Percentiles rank a stretch among this genome's conserved stretches.
These are phyloP conservation scores for Drosophila neonasuta DNA, from an alignment of 2,888 invertebrate genomes.

Conservation along the genomic window DNA sequence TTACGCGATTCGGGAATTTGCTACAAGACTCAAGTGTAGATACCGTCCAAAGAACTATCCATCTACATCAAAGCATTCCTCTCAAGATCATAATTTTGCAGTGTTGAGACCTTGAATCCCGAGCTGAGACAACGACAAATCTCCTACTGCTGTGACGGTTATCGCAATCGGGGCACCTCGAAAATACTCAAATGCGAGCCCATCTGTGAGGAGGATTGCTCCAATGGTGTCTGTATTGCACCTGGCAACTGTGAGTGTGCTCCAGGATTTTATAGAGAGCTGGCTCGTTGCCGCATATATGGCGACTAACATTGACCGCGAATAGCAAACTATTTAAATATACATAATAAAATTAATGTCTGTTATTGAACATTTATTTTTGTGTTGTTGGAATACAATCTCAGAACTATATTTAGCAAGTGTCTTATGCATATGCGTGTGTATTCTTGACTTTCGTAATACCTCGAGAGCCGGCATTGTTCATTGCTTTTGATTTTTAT, in stretches of 20 bases:
- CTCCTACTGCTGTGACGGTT: conserved; percentile 88
- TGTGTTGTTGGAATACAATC: neutral
- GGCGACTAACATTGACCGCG: conserved; percentile 33
- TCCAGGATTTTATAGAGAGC: conserved; percentile 60
- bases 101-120: conserved; percentile 65
- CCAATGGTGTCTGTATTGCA: conserved; percentile 82
- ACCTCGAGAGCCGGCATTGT: no score
- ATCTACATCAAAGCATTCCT: neutral
- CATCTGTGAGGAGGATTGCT: conserved; percentile 82
- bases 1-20: conserved; percentile 79
- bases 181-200: conserved; percentile 83
- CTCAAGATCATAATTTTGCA: conserved; percentile 34
- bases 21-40: conserved; percentile 79
- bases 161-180: conserved; percentile 83
- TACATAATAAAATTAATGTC: conserved; percentile 1
- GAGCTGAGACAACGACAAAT: conserved; percentile 84
- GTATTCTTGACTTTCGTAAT: no score
- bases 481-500: no score
- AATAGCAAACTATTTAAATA: neutral
- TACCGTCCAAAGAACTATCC: conserved; percentile 22
- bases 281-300: conserved; percentile 41
- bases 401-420: neutral
- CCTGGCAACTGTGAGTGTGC: conserved; percentile 81
- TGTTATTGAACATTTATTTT: neutral
- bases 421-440: neutral